A percentile compares a stretch with the other conserved stretches of the same genome.
phyloP scores from a whole-genome alignment of 2,888 invertebrate genomes.

The Magallana nippona region DNA sequence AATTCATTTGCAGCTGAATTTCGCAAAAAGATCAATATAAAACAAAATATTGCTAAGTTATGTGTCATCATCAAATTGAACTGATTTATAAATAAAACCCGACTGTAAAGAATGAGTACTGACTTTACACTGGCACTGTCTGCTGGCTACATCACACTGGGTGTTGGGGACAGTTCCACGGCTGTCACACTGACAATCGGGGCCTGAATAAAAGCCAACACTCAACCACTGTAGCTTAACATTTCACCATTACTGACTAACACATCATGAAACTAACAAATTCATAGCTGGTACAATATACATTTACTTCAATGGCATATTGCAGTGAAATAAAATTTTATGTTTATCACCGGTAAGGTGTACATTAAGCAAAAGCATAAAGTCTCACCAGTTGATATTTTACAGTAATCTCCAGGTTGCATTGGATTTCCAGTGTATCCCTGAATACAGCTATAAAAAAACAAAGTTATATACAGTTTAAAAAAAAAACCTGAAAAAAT shows the following conservation, averaged over 20 bases:
- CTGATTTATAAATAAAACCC: too few species aligned
- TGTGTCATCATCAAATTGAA: too few species aligned
- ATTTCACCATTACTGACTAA: neutral
- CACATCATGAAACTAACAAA: too few species aligned
- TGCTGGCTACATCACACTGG: constrained; percentile 82
- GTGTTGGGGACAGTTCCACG: constrained; percentile 82
- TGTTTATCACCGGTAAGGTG: too few species aligned
- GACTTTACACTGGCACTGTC: constrained; percentile 86
- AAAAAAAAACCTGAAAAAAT: neutral
- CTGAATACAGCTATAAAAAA: constrained; percentile 66
- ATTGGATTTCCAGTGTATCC: constrained; percentile 75
- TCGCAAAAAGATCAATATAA: too few species aligned
- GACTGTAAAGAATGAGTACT: constrained; percentile 41
- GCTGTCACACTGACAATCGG: constrained; percentile 83
- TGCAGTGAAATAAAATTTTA: too few species aligned
- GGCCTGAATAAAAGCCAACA: constrained; percentile 21
- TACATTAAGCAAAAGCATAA: too few species aligned
- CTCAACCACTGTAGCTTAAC: neutral
- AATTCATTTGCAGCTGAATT: too few species aligned
- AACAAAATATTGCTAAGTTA: too few species aligned
- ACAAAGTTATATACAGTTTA: neutral
- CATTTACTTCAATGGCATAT: too few species aligned
- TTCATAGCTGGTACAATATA: too few species aligned
- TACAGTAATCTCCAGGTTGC: constrained; percentile 73
- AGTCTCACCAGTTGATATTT: constrained; percentile 50